Evolutionary conservation across 37 sponge, comb jelly and placozoan genomes (phyloP), one percentile per base, ranked within the genome.

Genomic region (Eunapius fragilis): DNA sequence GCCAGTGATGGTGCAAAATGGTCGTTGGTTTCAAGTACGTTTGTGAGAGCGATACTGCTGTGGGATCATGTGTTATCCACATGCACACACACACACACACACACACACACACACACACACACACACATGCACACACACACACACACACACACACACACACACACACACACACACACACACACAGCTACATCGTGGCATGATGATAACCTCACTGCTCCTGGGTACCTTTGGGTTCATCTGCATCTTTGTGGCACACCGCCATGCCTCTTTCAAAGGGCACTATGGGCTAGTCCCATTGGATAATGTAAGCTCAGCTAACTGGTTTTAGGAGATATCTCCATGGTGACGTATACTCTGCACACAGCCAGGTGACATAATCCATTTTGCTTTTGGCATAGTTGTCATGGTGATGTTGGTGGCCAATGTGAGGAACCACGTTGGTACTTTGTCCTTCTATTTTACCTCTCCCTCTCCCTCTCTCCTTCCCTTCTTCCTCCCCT

Each of bases 321-420:
- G 6, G 58, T 58, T 17, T n/a, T n/a, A n/a, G 17, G 10, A 35
- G 24, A 37, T 10, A 24, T 77, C 6, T 38, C 24, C 33, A 11
- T 33, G 31, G 73, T 72, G 1, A 32, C 73, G 14, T 13, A 31
- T 72, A 13, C 13, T n/a, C 14, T 68, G 71, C 24, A 30, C 25
- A 37, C 72, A 82, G 70, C 25, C 38, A 77, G 36, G 77, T 75
- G 86, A 81, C n/a, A 86, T 82, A 13, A 68, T 77, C 74, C 93
- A 93, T 69, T 89, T 86, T 30, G 71, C 78, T 9, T 75, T 86
- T 67, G 93, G 93, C 6, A 77, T 89, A 11, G 27, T 86, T 24
- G 71, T 93, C 25, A 80, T 93, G 76, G 73, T 47, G 0, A 82
- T 93, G 31, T 87, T 87, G 27, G 74, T 93, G 36, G 69, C 82